phyloP scores from a whole-genome alignment of 64 coral and sea anemone species.

The Hydrozoanthus tunicans region DNA sequence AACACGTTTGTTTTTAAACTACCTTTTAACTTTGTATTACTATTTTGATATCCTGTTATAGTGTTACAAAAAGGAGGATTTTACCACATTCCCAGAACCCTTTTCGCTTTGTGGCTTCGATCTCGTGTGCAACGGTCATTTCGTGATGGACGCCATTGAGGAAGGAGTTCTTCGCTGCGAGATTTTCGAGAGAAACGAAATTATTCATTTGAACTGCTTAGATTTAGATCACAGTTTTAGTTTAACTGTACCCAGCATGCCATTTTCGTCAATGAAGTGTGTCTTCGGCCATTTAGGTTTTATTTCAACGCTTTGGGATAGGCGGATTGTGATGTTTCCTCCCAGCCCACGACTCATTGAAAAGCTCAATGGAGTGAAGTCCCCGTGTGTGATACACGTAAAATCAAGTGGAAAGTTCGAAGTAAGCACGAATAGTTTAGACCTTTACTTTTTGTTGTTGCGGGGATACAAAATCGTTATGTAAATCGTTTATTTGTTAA shows the following conservation, averaged over 20 bases:
- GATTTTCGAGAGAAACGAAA: not conserved
- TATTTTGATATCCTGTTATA: no score
- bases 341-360: not conserved
- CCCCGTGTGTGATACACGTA: conserved; percentile 16
- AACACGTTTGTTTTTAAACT: no score
- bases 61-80: not conserved
- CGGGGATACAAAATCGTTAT: not conserved
- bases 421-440: not conserved
- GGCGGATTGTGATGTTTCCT: not conserved
- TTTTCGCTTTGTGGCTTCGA: not conserved
- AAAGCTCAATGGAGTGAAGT: conserved; percentile 1
- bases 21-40: no score
- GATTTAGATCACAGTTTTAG: not conserved
- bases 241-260: conserved; percentile 40
- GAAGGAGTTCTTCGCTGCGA: not conserved
- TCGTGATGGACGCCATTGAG: not conserved
- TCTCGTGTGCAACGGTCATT: not conserved
- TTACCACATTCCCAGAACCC: not conserved
- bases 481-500: not conserved
- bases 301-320: conserved; percentile 18
- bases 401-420: conserved; percentile 37
- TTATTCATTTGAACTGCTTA: not conserved
- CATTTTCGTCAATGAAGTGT: conserved; percentile 21
- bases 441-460: not conserved
- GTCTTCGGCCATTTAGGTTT: conserved; percentile 39